phyloP scores from a whole-genome alignment of 2,888 invertebrate genomes.

The Hipparchia sbordonii region DNA sequence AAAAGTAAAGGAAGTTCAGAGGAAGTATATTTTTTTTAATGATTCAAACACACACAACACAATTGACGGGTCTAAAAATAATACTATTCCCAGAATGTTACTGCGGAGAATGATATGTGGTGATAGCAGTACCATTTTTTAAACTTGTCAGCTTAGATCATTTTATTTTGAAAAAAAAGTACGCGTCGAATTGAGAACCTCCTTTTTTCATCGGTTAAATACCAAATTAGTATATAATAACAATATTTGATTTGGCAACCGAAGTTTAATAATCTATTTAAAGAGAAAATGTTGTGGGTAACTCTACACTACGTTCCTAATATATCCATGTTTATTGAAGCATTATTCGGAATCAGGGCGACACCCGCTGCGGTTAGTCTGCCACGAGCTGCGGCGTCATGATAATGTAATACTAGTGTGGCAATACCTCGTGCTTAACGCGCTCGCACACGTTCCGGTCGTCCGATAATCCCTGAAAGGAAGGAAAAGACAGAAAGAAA shows the following conservation, averaged over 20 bases:
- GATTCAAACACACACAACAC: too few species aligned
- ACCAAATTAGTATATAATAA: too few species aligned
- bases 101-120: too few species aligned
- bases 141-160: too few species aligned
- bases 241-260: background rate
- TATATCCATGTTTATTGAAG: slow-evolving; percentile 28
- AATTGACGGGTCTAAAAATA: too few species aligned
- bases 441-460: background rate
- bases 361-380: slow-evolving; percentile 40
- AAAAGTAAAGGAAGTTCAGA: too few species aligned
- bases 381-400: slow-evolving; percentile 38
- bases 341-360: slow-evolving; percentile 39
- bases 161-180: too few species aligned
- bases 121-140: too few species aligned
- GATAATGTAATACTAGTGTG: slow-evolving; percentile 43
- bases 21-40: too few species aligned
- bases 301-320: slow-evolving; percentile 6
- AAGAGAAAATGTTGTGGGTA: slow-evolving; percentile 1
- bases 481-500: background rate
- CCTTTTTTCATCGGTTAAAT: too few species aligned
- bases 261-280: background rate
- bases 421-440: slow-evolving; percentile 35
- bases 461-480: background rate
- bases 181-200: too few species aligned
- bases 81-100: too few species aligned